Conservation (phyloP, 2,113 vertebrate genomes). For the Donacobius atricapilla region DNA sequence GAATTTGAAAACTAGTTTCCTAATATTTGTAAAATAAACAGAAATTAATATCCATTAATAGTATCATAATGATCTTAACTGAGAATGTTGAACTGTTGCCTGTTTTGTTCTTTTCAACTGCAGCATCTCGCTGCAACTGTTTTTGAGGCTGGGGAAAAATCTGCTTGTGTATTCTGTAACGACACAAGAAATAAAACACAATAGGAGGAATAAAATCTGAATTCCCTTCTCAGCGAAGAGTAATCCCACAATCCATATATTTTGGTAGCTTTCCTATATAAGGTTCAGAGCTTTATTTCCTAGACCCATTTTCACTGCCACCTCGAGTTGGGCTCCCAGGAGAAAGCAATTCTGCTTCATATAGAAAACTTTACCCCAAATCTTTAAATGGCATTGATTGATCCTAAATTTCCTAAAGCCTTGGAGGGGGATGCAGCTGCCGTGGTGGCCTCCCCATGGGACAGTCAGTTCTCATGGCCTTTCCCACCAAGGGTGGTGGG, state of each 20-base stretch:
- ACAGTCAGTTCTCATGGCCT: not conserved
- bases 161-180: constrained; percentile 9
- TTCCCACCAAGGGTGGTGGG: not conserved
- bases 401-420: not conserved
- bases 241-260: not conserved
- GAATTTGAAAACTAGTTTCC: constrained; percentile 48
- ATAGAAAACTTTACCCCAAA: not conserved
- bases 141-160: constrained; percentile 47
- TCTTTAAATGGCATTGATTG: not conserved
- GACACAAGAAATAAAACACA: constrained; percentile 5
- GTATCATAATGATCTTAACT: constrained; percentile 54
- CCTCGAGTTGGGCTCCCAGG: not conserved
- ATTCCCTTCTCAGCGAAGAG: constrained; percentile 1
- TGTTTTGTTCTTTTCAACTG: constrained; percentile 61
- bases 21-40: constrained; percentile 63
- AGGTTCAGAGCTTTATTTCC: not conserved
- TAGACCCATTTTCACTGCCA: not conserved
- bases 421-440: not conserved
- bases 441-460: not conserved
- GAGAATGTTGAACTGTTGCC: constrained; percentile 50
- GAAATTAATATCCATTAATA: constrained; percentile 61
- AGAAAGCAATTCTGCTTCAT: not conserved
- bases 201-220: constrained; percentile 23
- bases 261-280: not conserved
- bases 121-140: not conserved